Evolutionary conservation across 2,113 vertebrate genomes (phyloP).

Genomic region (Montifringilla adamsi): DNA sequence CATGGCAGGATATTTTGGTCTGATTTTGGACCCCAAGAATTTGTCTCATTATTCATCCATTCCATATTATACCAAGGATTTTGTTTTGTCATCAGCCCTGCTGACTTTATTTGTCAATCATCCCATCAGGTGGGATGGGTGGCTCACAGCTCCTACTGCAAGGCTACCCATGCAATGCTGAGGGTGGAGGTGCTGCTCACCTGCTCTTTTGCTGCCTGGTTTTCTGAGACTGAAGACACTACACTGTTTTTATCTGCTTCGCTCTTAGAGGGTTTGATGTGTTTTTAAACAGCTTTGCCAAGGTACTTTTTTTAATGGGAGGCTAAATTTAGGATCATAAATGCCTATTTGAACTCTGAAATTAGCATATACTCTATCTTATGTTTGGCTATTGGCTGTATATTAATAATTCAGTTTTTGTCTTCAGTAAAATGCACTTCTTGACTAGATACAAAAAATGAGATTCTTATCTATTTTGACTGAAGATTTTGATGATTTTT

Average conservation of each 20-base stretch:
- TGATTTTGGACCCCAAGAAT: neutral
- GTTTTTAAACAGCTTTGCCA: slow-evolving; percentile 4
- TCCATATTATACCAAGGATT: neutral
- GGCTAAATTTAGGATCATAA: slow-evolving; percentile 53
- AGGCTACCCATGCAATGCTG: rapidly evolving
- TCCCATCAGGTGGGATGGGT: neutral
- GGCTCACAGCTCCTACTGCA: neutral
- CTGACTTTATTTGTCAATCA: neutral
- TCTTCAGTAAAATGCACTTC: slow-evolving; percentile 35
- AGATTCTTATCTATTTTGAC: slow-evolving; percentile 46
- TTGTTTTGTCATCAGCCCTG: neutral
- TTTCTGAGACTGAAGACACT: neutral
- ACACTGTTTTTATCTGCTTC: neutral
- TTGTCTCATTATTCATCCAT: neutral
- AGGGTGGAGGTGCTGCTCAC: neutral
- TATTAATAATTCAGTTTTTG: slow-evolving; percentile 55
- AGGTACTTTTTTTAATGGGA: neutral
- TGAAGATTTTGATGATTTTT: slow-evolving; percentile 35
- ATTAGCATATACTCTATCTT: slow-evolving; percentile 46
- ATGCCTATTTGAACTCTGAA: slow-evolving; percentile 36
- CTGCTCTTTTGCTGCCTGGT: neutral
- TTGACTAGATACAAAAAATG: neutral
- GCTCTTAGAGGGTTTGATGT: neutral
- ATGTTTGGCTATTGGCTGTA: neutral
- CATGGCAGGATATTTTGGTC: neutral